These are phyloP conservation scores for Dascillus cervinus DNA, from an alignment of 2,888 invertebrate genomes.

Conservation along the genomic window DNA sequence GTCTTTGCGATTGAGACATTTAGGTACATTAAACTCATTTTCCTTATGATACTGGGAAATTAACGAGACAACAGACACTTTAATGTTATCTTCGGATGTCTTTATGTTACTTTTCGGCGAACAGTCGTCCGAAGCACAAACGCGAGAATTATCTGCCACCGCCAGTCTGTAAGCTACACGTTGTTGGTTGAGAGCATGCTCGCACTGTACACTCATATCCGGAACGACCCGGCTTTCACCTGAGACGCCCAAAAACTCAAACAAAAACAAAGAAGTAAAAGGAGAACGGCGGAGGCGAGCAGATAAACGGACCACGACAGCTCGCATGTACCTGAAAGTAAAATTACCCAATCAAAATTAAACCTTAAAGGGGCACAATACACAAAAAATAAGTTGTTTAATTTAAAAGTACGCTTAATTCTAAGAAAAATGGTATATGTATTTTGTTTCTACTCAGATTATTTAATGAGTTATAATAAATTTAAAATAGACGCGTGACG, in stretches of 20 bases:
- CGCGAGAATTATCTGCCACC: conserved; percentile 12
- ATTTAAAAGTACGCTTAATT: too few species aligned
- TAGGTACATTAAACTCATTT: conserved; percentile 25
- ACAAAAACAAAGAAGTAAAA: conserved; percentile 48
- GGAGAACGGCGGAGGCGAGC: conserved; percentile 45
- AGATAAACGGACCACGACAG: conserved; percentile 52
- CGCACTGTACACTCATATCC: conserved; percentile 44
- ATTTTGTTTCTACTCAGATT: too few species aligned
- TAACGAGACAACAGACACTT: conserved; percentile 26
- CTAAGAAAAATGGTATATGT: too few species aligned
- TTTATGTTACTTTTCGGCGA: conserved; percentile 11
- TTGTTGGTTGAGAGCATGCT: conserved; percentile 32
- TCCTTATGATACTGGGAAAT: conserved; percentile 19
- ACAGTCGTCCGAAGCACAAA: too few species aligned
- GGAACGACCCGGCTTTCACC: conserved; percentile 47
- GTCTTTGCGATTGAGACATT: conserved; percentile 28
- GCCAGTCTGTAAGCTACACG: conserved; percentile 29
- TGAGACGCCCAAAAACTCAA: conserved; percentile 52
- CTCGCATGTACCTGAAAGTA: conserved; percentile 47
- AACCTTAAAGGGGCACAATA: too few species aligned
- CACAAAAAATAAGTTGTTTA: too few species aligned
- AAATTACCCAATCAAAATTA: conserved; percentile 2
- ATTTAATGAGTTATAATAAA: too few species aligned
- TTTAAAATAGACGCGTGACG: too few species aligned
- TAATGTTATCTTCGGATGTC: conserved; percentile 23